Evolutionary conservation across 2,113 vertebrate genomes (phyloP).

Genomic region (Galbula dea): DNA sequence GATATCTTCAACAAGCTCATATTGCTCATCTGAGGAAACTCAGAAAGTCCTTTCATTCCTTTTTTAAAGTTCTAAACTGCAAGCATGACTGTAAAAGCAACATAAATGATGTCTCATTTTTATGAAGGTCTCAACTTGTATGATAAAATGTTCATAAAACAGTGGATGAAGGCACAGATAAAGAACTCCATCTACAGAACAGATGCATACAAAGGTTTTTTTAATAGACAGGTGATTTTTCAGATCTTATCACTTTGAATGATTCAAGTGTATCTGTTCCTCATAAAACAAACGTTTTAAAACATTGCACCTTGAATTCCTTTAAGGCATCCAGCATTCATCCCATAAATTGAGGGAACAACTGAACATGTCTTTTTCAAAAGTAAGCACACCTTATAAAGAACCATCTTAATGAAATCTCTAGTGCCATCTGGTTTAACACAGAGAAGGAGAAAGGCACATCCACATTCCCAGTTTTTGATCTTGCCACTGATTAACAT

Average conservation of each 20-base stretch:
- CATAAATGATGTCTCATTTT: not conserved
- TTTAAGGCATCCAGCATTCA: not conserved
- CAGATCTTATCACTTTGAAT: not conserved
- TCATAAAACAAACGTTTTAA: not conserved
- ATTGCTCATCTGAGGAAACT: conserved; percentile 18
- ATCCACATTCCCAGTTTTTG: not conserved
- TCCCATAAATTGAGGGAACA: not conserved
- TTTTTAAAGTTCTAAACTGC: not conserved
- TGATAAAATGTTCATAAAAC: not conserved
- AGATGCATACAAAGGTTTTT: not conserved
- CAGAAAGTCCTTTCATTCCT: not conserved
- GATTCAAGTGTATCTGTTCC: not conserved
- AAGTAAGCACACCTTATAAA: not conserved
- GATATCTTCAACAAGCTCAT: conserved; percentile 20
- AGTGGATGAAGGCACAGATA: not conserved
- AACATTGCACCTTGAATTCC: not conserved
- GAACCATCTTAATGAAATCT: not conserved
- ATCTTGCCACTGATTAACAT: not conserved
- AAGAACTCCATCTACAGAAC: not conserved
- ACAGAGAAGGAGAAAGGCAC: not conserved
- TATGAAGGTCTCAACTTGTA: not conserved
- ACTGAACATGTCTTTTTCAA: not conserved
- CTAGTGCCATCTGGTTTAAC: not conserved
- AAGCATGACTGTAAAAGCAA: conserved; percentile 8
- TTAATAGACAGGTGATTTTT: not conserved